phyloP scores from a whole-genome alignment of 1,140 invertebrate species.

The Microplitis demolitor region DNA sequence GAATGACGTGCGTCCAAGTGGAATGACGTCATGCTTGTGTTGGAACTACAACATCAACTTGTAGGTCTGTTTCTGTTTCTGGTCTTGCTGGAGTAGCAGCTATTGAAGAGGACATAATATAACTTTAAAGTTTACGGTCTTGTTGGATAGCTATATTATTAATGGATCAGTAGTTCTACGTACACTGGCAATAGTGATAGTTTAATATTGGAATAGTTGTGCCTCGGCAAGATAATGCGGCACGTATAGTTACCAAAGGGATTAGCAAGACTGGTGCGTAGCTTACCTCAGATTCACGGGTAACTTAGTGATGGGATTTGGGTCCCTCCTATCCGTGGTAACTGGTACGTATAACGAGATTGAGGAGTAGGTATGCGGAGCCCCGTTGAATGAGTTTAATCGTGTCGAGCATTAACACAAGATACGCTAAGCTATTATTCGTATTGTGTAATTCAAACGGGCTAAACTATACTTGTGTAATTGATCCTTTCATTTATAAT shows the following conservation, averaged over 20 bases:
- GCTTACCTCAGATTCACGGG: conserved; percentile 19
- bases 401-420: conserved; percentile 4
- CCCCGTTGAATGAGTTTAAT: conserved; percentile 12
- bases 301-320: conserved; percentile 26
- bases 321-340: not conserved
- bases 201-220: not conserved
- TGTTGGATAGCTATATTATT: too few species aligned
- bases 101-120: too few species aligned
- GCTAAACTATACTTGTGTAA: not conserved
- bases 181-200: not conserved
- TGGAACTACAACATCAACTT: not conserved
- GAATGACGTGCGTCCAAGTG: not conserved
- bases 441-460: not conserved
- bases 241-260: not conserved
- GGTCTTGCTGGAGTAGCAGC: too few species aligned
- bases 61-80: not conserved
- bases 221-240: not conserved
- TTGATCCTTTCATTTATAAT: not conserved
- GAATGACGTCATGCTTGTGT: not conserved
- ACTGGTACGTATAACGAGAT: conserved; percentile 11
- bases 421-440: not conserved
- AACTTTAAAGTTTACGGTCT: too few species aligned
- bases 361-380: conserved; percentile 11
- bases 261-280: conserved; percentile 24
- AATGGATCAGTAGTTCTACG: not conserved